Conservation (phyloP, 2,888 invertebrate genomes). For the Gymnosoma rotundatum region DNA sequence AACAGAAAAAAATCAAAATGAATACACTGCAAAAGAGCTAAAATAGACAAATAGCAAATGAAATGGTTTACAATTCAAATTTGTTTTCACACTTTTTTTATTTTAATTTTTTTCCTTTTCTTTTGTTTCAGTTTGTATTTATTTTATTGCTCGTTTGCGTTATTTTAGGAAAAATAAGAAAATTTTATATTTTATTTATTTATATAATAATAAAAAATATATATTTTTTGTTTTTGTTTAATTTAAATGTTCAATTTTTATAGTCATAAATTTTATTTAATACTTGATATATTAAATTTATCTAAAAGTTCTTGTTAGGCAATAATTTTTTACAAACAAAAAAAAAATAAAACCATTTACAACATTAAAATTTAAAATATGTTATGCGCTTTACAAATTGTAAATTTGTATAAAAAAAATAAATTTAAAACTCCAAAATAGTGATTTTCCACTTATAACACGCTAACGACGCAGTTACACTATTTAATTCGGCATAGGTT, state of each 20-base stretch:
- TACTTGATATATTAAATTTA: slow-evolving; percentile 32
- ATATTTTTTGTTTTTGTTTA: slow-evolving; percentile 17
- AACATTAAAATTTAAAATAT: no score
- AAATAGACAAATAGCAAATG: slow-evolving; percentile 18
- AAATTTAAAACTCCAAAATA: no score
- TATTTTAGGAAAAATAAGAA: background rate
- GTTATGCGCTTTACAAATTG: no score
- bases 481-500: no score
- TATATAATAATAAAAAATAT: background rate
- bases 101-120: no score
- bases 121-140: slow-evolving; percentile 13
- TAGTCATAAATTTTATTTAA: slow-evolving; percentile 19
- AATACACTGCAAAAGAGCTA: slow-evolving; percentile 28
- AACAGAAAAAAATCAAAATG: slow-evolving; percentile 10
- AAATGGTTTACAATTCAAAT: slow-evolving; percentile 39
- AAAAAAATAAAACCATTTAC: background rate
- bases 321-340: slow-evolving; percentile 2
- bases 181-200: slow-evolving; percentile 3
- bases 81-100: slow-evolving; percentile 42
- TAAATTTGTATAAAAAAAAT: no score
- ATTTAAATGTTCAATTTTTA: slow-evolving; percentile 21
- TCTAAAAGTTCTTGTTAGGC: slow-evolving; percentile 28
- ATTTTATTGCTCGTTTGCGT: slow-evolving; percentile 36
- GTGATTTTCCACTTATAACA: no score
- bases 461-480: no score